Conservation (phyloP, 2,888 invertebrate species). For the Eutolmus rufibarbis region DNA sequence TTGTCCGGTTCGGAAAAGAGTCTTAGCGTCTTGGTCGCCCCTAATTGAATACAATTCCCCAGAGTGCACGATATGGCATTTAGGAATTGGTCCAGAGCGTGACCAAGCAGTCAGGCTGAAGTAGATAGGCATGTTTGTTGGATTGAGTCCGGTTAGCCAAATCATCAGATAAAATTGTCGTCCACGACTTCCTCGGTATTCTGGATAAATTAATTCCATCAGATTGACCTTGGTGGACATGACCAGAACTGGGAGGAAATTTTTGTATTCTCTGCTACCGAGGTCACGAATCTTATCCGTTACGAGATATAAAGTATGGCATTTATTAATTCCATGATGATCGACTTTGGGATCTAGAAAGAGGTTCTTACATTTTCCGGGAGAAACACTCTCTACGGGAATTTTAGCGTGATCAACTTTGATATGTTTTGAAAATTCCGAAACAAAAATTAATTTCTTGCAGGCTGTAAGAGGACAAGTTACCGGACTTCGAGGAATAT, state of each 20-base stretch:
- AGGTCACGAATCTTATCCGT: slow-evolving; percentile 53
- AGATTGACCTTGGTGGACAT: slow-evolving; percentile 55
- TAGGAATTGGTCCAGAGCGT: slow-evolving; percentile 46
- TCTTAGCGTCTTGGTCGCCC: slow-evolving; percentile 49
- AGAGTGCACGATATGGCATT: slow-evolving; percentile 54
- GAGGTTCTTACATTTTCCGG: slow-evolving; percentile 54
- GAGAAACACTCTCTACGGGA: slow-evolving; percentile 54
- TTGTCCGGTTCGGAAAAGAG: slow-evolving; percentile 52
- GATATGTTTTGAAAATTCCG: slow-evolving; percentile 57
- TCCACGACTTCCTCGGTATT: neutral
- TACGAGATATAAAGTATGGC: slow-evolving; percentile 55
- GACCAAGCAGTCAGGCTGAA: slow-evolving; percentile 55
- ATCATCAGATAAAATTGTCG: slow-evolving; percentile 51
- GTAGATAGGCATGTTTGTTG: slow-evolving; percentile 51
- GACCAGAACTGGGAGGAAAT: slow-evolving; percentile 55
- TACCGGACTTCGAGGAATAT: slow-evolving; percentile 53
- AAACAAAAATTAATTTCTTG: slow-evolving; percentile 52
- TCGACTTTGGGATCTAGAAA: slow-evolving; percentile 53
- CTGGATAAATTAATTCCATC: slow-evolving; percentile 44
- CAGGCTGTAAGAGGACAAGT: slow-evolving; percentile 55
- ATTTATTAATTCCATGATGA: slow-evolving; percentile 51
- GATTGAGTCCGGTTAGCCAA: slow-evolving; percentile 56
- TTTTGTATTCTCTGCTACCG: slow-evolving; percentile 52
- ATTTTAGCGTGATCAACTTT: slow-evolving; percentile 54
- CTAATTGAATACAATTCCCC: slow-evolving; percentile 55